Conservation (phyloP, 2,888 invertebrate genomes). For the Cryptophagus acutangulus region DNA sequence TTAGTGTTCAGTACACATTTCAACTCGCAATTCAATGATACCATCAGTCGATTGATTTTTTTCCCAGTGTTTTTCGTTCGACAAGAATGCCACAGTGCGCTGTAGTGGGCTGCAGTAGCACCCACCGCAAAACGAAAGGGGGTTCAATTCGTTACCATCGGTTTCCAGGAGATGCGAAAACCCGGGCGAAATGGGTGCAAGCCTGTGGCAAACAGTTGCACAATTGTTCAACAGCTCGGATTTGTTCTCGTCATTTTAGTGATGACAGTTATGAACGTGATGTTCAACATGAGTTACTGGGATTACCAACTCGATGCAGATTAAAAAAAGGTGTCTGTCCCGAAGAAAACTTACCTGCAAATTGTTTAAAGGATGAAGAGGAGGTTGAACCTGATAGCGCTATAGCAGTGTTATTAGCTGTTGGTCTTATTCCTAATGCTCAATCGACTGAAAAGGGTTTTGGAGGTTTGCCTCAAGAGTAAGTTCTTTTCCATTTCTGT, state of each 20-base stretch:
- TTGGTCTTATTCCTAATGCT: constrained; percentile 51
- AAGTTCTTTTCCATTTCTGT: too few relatives aligned
- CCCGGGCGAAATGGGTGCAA: constrained; percentile 51
- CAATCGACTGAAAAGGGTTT: constrained; percentile 26
- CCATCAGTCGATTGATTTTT: too few relatives aligned
- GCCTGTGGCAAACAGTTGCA: constrained; percentile 52
- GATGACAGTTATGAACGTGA: constrained; percentile 53
- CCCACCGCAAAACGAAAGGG: constrained; percentile 54
- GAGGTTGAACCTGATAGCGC: constrained; percentile 34
- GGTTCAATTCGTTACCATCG: constrained; percentile 56
- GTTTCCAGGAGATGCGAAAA: constrained; percentile 53
- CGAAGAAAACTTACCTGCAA: constrained; percentile 35
- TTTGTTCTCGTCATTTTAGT: constrained; percentile 54
- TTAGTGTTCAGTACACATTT: too few relatives aligned
- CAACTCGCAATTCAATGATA: too few relatives aligned
- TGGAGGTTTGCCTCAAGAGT: constrained; percentile 47
- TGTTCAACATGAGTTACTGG: constrained; percentile 53
- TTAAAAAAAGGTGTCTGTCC: constrained; percentile 53
- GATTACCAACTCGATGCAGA: constrained; percentile 51
- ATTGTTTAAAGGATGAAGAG: constrained; percentile 34
- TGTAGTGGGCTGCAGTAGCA: constrained; percentile 54
- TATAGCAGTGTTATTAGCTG: constrained; percentile 53
- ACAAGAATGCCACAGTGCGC: constrained; percentile 55
- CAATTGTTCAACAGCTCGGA: constrained; percentile 54
- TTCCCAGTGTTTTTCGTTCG: too few relatives aligned